phyloP scores from a whole-genome alignment of 64 coral and sea anemone species.

The Cladopsammia gracilis region DNA sequence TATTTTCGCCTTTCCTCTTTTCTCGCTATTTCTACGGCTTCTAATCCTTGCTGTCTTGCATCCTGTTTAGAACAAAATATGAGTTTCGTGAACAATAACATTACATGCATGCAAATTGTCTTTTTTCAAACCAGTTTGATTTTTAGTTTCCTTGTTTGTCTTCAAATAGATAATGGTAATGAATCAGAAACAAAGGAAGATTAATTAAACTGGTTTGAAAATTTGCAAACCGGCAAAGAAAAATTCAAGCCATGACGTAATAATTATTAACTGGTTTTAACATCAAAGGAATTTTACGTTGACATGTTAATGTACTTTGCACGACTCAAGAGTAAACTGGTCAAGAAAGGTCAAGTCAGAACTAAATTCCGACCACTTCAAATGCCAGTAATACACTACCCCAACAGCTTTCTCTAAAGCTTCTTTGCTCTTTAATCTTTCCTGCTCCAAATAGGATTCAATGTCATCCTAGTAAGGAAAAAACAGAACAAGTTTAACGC shows the following conservation, averaged over 20 bases:
- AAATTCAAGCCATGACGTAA: too few species aligned
- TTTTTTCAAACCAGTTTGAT: too few species aligned
- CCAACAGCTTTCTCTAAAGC: conserved; percentile 57
- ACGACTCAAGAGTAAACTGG: too few species aligned
- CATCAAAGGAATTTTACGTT: too few species aligned
- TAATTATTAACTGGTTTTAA: too few species aligned
- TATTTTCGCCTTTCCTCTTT: conserved; percentile 44
- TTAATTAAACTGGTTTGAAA: too few species aligned
- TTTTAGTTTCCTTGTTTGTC: too few species aligned
- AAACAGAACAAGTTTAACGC: background rate
- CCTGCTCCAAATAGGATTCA: conserved; percentile 52
- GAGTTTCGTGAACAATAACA: background rate
- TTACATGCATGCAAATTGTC: background rate
- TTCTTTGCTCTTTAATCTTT: conserved; percentile 56
- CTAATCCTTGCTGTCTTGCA: conserved; percentile 18
- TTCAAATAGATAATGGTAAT: too few species aligned
- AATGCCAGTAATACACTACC: background rate
- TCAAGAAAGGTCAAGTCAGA: background rate
- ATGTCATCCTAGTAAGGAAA: conserved; percentile 52
- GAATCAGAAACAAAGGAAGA: too few species aligned
- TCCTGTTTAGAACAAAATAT: conserved; percentile 30
- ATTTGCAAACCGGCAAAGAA: too few species aligned
- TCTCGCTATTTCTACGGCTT: conserved; percentile 34
- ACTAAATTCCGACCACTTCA: background rate
- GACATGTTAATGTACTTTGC: too few species aligned